Evolutionary conservation across 2,797 vertebrate species (phyloP).

Genomic region (Ceyx erithaca): DNA sequence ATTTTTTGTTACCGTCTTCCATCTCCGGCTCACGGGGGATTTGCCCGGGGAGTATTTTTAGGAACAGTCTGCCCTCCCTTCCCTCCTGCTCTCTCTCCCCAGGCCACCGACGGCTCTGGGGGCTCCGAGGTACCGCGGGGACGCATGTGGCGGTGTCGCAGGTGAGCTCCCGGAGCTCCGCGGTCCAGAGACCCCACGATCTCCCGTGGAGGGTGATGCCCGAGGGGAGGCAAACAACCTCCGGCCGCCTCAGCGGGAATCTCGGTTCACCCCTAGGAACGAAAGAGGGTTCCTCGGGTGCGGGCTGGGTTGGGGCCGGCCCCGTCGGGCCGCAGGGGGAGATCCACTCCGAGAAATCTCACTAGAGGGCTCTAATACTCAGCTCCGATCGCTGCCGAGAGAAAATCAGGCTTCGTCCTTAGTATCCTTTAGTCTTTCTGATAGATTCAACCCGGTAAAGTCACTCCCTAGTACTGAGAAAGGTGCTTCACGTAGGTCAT

Average conservation of each 20-base stretch:
- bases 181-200: background rate
- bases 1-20: slow-evolving; percentile 29
- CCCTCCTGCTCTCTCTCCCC: background rate
- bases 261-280: fast-evolving
- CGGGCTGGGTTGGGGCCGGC: background rate
- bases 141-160: background rate
- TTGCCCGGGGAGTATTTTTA: background rate
- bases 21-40: background rate
- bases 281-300: background rate
- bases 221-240: fast-evolving
- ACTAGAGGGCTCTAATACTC: slow-evolving; percentile 64
- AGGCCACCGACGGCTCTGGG: background rate
- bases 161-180: background rate
- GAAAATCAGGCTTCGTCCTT: background rate
- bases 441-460: background rate
- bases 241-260: fast-evolving
- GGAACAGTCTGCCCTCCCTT: background rate
- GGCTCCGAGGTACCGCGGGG: background rate
- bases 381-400: background rate
- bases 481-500: background rate
- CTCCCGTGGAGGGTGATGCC: too few species aligned
- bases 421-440: background rate
- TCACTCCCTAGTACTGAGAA: background rate
- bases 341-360: slow-evolving; percentile 4
- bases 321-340: background rate